phyloP scores from a whole-genome alignment of 2,113 vertebrate species.

The Pyrgilauda ruficollis region DNA sequence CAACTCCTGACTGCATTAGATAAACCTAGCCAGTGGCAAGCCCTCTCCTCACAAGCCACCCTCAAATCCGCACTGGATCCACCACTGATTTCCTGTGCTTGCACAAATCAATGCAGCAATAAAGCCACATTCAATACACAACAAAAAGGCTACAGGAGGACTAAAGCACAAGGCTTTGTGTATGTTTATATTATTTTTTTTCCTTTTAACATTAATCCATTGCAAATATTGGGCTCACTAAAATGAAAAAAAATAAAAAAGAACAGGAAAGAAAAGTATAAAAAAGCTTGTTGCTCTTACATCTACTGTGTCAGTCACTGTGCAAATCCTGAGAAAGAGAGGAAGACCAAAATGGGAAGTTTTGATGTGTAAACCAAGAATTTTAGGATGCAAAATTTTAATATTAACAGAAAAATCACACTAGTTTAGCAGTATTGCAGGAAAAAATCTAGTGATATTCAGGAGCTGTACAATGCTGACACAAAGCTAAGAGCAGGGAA shows the following conservation, averaged over 20 bases:
- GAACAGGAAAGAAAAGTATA: neutral
- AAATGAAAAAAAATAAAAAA: slow-evolving; percentile 37
- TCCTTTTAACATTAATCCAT: slow-evolving; percentile 62
- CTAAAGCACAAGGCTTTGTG: slow-evolving; percentile 61
- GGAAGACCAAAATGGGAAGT: slow-evolving; percentile 49
- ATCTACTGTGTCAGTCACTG: slow-evolving; percentile 78
- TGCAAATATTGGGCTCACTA: slow-evolving; percentile 53
- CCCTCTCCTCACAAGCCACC: neutral
- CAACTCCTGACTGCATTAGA: neutral
- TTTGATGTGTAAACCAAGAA: slow-evolving; percentile 22
- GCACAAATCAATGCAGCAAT: slow-evolving; percentile 73
- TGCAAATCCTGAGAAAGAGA: slow-evolving; percentile 79
- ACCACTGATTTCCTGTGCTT: slow-evolving; percentile 62
- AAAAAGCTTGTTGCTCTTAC: slow-evolving; percentile 74
- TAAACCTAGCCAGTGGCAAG: slow-evolving; percentile 15
- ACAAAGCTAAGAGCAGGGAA: slow-evolving; percentile 78
- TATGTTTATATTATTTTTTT: neutral
- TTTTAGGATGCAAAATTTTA: slow-evolving; percentile 33
- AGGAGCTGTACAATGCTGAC: slow-evolving; percentile 84
- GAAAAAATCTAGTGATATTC: slow-evolving; percentile 37
- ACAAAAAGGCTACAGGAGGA: slow-evolving; percentile 65
- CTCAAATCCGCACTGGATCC: slow-evolving; percentile 9
- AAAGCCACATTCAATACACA: slow-evolving; percentile 75
- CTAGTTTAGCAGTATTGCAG: neutral
- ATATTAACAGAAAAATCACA: slow-evolving; percentile 15